A percentile compares a stretch with the other conserved stretches of the same genome.
Conservation (phyloP, 64 coral and sea anemone species). For the Cladopsammia gracilis region DNA sequence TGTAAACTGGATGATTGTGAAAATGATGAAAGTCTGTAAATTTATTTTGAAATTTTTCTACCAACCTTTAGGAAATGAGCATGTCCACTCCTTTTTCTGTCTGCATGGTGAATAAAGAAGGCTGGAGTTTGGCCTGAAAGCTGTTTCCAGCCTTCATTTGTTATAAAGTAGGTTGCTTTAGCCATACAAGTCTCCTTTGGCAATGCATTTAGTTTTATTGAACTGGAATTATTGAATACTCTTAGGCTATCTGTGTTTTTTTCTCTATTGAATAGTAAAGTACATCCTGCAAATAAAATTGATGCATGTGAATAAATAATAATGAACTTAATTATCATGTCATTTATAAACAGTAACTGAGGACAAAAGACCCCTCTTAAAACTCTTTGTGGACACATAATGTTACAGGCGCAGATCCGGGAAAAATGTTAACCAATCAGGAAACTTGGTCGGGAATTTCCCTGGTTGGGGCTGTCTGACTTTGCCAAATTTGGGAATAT, state of each 20-base stretch:
- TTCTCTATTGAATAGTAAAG: background rate
- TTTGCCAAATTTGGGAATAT: too few species aligned
- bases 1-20: too few species aligned
- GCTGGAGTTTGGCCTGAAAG: background rate
- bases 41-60: too few species aligned
- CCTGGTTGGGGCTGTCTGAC: too few species aligned
- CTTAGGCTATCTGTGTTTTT: background rate
- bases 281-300: slow-evolving; percentile 14
- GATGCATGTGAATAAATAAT: background rate
- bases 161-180: background rate
- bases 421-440: too few species aligned
- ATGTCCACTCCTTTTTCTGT: background rate
- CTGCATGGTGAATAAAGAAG: background rate
- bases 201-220: background rate
- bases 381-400: too few species aligned
- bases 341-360: background rate
- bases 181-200: background rate
- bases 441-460: too few species aligned
- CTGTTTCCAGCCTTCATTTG: background rate
- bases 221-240: slow-evolving; percentile 23
- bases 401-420: too few species aligned
- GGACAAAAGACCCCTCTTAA: too few species aligned
- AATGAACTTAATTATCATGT: background rate
- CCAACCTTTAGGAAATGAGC: slow-evolving; percentile 15
- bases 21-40: too few species aligned